Evolutionary conservation across 2,113 vertebrate genomes (phyloP).

Genomic region (Protobothrops mucrosquamatus): DNA sequence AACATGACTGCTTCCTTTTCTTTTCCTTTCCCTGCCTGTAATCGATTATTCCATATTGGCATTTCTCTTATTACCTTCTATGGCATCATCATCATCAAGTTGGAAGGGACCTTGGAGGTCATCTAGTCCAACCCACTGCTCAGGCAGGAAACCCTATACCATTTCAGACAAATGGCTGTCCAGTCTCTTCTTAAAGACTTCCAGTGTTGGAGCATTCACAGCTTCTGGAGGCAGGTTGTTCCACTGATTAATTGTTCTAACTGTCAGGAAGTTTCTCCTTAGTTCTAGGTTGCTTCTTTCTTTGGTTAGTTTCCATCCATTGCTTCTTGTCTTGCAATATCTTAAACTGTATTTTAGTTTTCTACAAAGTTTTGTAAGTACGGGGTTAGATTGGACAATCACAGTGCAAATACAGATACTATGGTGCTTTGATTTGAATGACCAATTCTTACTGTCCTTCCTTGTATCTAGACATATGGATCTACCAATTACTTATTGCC

Average conservation of each 20-base stretch:
- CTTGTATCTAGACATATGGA: neutral
- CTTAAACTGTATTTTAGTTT: neutral
- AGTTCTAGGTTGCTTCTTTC: no score
- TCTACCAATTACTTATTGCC: neutral
- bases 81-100: no score
- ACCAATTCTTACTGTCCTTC: neutral
- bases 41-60: neutral
- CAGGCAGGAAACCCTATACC: no score
- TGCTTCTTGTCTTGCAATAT: neutral
- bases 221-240: no score
- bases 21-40: neutral
- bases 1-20: neutral
- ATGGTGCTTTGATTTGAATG: neutral
- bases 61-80: neutral
- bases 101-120: no score
- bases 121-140: no score
- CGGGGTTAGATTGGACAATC: neutral
- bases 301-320: no score
- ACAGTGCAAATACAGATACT: neutral
- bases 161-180: no score
- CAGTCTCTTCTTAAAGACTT: no score
- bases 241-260: no score
- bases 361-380: neutral
- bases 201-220: no score
- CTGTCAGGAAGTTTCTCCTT: no score